Conservation (phyloP, 1,140 invertebrate species). For the Brachionus calyciflorus region DNA sequence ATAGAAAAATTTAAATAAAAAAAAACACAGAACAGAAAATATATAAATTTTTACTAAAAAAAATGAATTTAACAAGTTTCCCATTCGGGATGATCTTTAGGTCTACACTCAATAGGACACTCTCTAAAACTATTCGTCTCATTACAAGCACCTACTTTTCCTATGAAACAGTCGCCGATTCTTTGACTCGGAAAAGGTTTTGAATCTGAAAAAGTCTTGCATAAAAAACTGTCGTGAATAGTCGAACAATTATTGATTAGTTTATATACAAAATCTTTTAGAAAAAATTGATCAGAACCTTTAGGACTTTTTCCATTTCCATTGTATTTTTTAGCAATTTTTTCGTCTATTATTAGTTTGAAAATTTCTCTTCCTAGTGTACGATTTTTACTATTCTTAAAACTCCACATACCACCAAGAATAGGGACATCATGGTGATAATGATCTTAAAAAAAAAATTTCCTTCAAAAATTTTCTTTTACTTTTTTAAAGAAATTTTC, state of each 20-base stretch:
- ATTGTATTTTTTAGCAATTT: not conserved
- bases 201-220: not conserved
- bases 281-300: slow-evolving; percentile 34
- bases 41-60: too few relatives aligned
- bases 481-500: too few relatives aligned
- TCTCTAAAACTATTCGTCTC: not conserved
- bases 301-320: not conserved
- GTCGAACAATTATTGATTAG: not conserved
- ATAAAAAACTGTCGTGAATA: slow-evolving; percentile 27
- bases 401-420: slow-evolving; percentile 44
- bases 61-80: slow-evolving; percentile 1
- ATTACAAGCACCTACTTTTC: not conserved
- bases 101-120: not conserved
- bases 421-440: not conserved
- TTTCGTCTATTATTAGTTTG: not conserved
- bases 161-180: slow-evolving; percentile 23
- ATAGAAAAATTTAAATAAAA: too few relatives aligned
- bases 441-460: not conserved
- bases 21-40: too few relatives aligned
- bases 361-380: not conserved
- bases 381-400: not conserved
- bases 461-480: not conserved
- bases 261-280: not conserved
- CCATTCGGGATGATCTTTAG: not conserved
- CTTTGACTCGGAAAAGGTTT: slow-evolving; percentile 12